Conservation (phyloP, 2,888 invertebrate species). For the Diarsia brunnea region DNA sequence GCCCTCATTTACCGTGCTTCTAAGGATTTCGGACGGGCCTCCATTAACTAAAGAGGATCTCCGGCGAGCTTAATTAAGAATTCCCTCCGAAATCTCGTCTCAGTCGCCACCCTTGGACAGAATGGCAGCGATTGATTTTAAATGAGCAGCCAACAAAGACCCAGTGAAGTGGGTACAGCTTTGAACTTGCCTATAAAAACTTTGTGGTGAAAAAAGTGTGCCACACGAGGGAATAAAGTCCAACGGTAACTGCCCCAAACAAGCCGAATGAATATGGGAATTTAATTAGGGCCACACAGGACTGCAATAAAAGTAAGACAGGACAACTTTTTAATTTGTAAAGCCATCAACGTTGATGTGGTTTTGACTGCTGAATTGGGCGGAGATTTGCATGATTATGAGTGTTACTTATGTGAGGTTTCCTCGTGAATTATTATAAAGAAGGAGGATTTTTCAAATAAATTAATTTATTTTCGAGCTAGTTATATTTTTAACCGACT, state of each 20-base stretch:
- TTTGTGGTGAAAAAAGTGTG: constrained; percentile 77
- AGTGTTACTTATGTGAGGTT: not conserved
- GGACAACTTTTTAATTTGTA: constrained; percentile 64
- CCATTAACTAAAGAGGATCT: constrained; percentile 89
- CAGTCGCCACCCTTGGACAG: constrained; percentile 80
- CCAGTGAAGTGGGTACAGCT: constrained; percentile 75
- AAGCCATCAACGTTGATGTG: constrained; percentile 58
- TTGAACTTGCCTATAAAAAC: constrained; percentile 81
- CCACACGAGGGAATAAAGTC: constrained; percentile 63
- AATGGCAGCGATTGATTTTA: constrained; percentile 89
- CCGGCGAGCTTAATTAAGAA: constrained; percentile 88
- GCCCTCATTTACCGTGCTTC: constrained; percentile 82
- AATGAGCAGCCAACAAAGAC: constrained; percentile 86
- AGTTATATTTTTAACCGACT: no score
- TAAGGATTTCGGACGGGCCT: constrained; percentile 83
- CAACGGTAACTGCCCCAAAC: constrained; percentile 59
- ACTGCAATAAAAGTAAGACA: constrained; percentile 60
- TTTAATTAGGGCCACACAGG: constrained; percentile 65
- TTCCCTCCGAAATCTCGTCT: constrained; percentile 88
- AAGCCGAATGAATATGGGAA: constrained; percentile 66
- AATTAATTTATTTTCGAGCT: not conserved
- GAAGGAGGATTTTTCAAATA: not conserved
- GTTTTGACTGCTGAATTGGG: constrained; percentile 42
- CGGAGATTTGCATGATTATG: constrained; percentile 53
- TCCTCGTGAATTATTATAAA: constrained; percentile 8